Base-by-base conservation (phyloP, 1,140 invertebrate genomes). In the Sarcophaga bullata region DNA sequence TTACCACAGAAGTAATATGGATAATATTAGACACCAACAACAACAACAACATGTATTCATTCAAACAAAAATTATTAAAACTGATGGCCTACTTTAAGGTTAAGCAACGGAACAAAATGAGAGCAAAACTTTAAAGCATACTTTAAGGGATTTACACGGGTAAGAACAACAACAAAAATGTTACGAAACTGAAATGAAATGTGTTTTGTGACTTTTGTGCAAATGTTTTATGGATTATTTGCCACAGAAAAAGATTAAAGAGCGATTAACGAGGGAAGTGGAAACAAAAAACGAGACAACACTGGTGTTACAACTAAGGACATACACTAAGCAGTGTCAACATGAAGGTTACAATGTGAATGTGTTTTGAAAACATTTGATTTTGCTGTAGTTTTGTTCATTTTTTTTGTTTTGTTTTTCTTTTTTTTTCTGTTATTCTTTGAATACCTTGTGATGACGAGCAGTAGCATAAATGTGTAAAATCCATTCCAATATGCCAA, bases 401-500 rank as follows among this genome's bases (percentile, higher is more conserved):
- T 13, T n/a, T 73, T 15, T 1, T 73, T 73, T 7, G 3, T 73
- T 17, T 15, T 15, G 1, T 15, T 4, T 17, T 2, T 47, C 49
- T 9, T 7, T 11, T 13, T 17, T 54, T 80, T 11, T 58, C n/a
- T 80, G 8, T 37, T 46, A 48, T 3, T 48, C 46, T n/a, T 50
- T 78, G 17, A 11, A 15, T 89, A 89, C 88, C 88, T 89, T 89
- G 81, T 89, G 86, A 75, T 87, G 85, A 15, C 86, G 87, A 48
- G 89, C 82, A 47, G 85, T 86, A 82, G 84, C 85, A 72, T 84
- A 87, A 82, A 87, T 80, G 85, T 84, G 84, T 48, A 86, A 84
- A 83, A 90, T 62, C 85, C 85, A 86, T 84, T 89, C 87, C 84
- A 89, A 83, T 83, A 90, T 82, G 8, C 89, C 89, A 81, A 86